phyloP scores from a whole-genome alignment of 2,797 vertebrate genomes.

The Nannoperca obscura region DNA sequence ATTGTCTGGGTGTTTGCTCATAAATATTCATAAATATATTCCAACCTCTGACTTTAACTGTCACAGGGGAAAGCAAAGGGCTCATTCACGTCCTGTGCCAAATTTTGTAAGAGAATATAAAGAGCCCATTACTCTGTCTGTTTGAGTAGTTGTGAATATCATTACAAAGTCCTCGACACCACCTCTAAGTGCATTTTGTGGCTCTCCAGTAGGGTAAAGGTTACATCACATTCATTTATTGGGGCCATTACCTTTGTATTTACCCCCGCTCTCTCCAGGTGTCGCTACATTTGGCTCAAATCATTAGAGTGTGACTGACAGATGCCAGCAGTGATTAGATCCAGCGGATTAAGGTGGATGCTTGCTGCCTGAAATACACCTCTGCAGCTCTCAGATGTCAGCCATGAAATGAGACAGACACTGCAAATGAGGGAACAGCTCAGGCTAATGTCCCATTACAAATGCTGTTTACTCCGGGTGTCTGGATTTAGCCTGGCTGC shows the following conservation, averaged over 20 bases:
- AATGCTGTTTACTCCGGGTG: conserved; percentile 72
- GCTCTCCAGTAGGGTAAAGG: conserved; percentile 57
- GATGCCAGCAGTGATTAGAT: conserved; percentile 81
- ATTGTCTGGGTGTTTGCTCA: conserved; percentile 50
- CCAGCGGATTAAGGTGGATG: conserved; percentile 60
- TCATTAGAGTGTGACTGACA: conserved; percentile 81
- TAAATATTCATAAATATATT: conserved; percentile 71
- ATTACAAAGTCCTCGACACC: conserved; percentile 61
- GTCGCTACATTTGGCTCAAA: conserved; percentile 52
- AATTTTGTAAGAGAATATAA: conserved; percentile 72
- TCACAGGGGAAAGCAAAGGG: conserved; percentile 53
- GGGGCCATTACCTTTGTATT: conserved; percentile 61
- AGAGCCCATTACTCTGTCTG: conserved; percentile 68
- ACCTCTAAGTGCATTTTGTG: conserved; percentile 47
- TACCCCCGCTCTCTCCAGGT: conserved; percentile 50
- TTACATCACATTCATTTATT: conserved; percentile 66
- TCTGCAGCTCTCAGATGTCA: conserved; percentile 69
- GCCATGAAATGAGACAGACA: conserved; percentile 85
- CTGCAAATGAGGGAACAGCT: conserved; percentile 77
- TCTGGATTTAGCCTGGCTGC: conserved; percentile 66
- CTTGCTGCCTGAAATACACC: conserved; percentile 63
- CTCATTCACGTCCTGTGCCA: conserved; percentile 51
- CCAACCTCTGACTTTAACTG: conserved; percentile 63
- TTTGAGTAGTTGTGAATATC: conserved; percentile 72
- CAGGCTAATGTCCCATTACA: conserved; percentile 80